Evolutionary conservation across 2,113 vertebrate genomes (phyloP).

Genomic region (Syngnathus scovelli): DNA sequence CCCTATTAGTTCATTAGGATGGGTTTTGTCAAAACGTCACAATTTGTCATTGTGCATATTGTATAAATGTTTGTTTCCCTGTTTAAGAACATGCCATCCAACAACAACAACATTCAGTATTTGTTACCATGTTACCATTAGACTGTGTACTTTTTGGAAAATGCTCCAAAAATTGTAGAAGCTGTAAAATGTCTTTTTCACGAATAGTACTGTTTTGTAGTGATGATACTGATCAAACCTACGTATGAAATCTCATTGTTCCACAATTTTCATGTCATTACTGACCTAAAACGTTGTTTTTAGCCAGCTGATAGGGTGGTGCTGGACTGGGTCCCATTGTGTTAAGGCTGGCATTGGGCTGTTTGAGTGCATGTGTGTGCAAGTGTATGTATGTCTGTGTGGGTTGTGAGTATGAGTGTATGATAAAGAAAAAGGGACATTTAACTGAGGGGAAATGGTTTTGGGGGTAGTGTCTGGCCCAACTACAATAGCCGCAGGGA

Average conservation of each 20-base stretch:
- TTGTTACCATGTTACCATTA: background rate
- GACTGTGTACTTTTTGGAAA: background rate
- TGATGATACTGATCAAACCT: constrained; percentile 53
- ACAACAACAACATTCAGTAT: background rate
- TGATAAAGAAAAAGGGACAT: constrained; percentile 23
- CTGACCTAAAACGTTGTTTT: constrained; percentile 51
- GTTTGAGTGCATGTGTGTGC: constrained; percentile 12
- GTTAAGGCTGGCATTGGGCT: constrained; percentile 46
- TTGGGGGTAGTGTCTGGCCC: constrained; percentile 55
- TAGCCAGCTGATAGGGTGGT: constrained; percentile 51
- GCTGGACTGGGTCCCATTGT: constrained; percentile 56
- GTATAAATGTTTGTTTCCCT: background rate
- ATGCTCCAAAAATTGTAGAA: background rate
- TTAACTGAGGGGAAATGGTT: constrained; percentile 65
- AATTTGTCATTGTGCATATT: background rate
- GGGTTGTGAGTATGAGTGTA: constrained; percentile 12
- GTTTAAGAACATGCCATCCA: background rate
- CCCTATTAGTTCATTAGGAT: too few relatives aligned
- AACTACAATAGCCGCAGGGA: constrained; percentile 62
- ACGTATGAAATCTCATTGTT: constrained; percentile 52
- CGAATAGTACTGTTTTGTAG: constrained; percentile 22
- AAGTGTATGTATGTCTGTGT: constrained; percentile 6
- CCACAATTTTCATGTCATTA: constrained; percentile 31
- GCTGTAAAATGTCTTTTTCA: background rate
- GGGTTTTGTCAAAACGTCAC: background rate